phyloP scores from a whole-genome alignment of 2,888 invertebrate species.

The Pemphredon lugubris region DNA sequence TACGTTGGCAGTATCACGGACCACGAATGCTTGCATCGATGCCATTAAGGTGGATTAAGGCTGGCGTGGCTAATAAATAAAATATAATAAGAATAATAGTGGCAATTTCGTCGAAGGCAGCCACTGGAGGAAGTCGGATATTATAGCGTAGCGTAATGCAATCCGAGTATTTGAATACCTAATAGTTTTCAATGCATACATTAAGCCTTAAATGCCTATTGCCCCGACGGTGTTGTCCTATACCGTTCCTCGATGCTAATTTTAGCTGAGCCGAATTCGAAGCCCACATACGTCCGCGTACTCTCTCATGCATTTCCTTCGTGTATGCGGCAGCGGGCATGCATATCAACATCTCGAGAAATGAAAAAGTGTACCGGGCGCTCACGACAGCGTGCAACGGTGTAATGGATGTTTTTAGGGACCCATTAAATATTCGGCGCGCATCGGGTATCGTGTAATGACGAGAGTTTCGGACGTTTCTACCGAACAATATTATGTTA shows the following conservation, averaged over 20 bases:
- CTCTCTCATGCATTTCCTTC: constrained; percentile 32
- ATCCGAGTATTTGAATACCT: constrained; percentile 78
- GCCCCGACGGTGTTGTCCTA: constrained; percentile 68
- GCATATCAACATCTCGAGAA: constrained; percentile 57
- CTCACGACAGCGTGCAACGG: constrained; percentile 23
- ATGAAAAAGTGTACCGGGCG: constrained; percentile 48
- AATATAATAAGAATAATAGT: constrained; percentile 71
- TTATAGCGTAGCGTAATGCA: constrained; percentile 73
- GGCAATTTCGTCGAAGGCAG: constrained; percentile 65
- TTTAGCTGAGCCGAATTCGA: constrained; percentile 64
- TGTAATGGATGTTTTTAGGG: constrained; percentile 39
- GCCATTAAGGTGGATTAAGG: constrained; percentile 62
- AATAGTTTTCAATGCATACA: constrained; percentile 79
- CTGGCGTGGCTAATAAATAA: constrained; percentile 69
- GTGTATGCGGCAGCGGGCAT: constrained; percentile 39
- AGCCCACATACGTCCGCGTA: constrained; percentile 37
- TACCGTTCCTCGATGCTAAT: constrained; percentile 69
- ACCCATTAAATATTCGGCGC: constrained; percentile 52
- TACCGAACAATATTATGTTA: constrained; percentile 39
- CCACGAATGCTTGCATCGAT: constrained; percentile 36
- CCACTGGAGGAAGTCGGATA: constrained; percentile 62
- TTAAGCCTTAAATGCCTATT: constrained; percentile 75
- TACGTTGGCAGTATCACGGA: constrained; percentile 3
- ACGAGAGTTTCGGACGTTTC: constrained; percentile 35
- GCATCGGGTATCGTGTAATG: constrained; percentile 50